Base-by-base conservation (phyloP, 2,113 vertebrate genomes). In the Hydrochoerus hydrochaeris region DNA sequence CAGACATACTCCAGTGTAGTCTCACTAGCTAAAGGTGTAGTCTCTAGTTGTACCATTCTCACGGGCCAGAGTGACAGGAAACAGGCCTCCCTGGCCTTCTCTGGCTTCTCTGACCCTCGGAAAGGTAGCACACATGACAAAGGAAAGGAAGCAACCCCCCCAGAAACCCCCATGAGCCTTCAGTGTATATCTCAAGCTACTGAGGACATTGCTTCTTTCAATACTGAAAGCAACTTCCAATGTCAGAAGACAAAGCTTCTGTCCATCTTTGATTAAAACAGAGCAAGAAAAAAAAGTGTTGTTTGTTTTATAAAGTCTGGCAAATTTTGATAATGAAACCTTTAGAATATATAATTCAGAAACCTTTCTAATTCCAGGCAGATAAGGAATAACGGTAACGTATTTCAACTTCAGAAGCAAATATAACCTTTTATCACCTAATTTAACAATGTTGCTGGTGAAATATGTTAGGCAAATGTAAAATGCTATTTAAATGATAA, bases 341-440 rank as follows among this genome's bases (percentile, higher is more conserved):
- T 97, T 97, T 98, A 94, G 98, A 98, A 98, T 71, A 88, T 9
- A 75, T 32, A 84, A 94, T 97, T 97, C 62, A 16, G 77, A 97
- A 97, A 97, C 93, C 97, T 98, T 98, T 97, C 94, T 97, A 98
- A 98, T 98, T 98, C 95, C 22, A 93, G 92, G 86, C 91, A 98
- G 98, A 98, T 98, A 98, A 98, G 98, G 95, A 97, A 97, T 97
- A 98, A 97, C 96, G 96, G 97, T 97, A 98, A 97, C 73, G 88
- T 97, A 97, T 98, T 98, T 98, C 97, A 98, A 82, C 95, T 97
- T 98, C 97, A 97, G 96, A 98, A 97, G 97, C 97, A 98, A 98
- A 98, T 98, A 94, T 98, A 98, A 98, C 98, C 98, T 98, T 98
- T 98, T 98, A 98, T 98, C 98, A 98, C 95, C 77, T 97, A 98